These are phyloP conservation scores for Brassicogethes aeneus DNA, from an alignment of 2,888 invertebrate species.

Conservation along the genomic window DNA sequence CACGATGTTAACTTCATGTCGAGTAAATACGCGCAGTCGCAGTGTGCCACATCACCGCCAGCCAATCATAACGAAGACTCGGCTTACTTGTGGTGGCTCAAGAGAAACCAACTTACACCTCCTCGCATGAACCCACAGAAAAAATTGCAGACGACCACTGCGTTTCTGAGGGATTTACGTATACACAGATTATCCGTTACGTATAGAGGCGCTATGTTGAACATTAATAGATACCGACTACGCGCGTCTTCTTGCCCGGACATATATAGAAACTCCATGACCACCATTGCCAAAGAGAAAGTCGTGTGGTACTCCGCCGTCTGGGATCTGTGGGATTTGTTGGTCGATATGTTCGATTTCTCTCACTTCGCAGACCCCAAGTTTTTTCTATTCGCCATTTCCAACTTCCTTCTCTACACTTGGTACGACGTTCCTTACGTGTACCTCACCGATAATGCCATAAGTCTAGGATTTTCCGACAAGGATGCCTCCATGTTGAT, in stretches of 20 bases:
- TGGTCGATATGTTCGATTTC: constrained; percentile 71
- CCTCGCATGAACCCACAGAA: constrained; percentile 34
- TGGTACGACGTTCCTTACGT: constrained; percentile 94
- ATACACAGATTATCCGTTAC: constrained; percentile 72
- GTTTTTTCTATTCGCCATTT: constrained; percentile 72
- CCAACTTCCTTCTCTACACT: constrained; percentile 83
- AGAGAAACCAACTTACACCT: constrained; percentile 40
- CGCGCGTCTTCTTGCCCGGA: constrained; percentile 86
- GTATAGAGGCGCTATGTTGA: constrained; percentile 78
- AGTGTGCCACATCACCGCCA: constrained; percentile 31
- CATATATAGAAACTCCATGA: constrained; percentile 79
- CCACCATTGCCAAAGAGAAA: constrained; percentile 74
- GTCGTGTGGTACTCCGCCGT: constrained; percentile 64
- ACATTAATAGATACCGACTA: constrained; percentile 70
- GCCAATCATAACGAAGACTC: constrained; percentile 32
- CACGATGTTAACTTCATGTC: constrained; percentile 37
- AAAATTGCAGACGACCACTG: constrained; percentile 46
- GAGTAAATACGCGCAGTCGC: constrained; percentile 31
- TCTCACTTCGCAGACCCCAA: constrained; percentile 67
- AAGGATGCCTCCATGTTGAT: constrained; percentile 72
- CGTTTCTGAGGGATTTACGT: constrained; percentile 63
- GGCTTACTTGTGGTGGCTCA: constrained; percentile 49
- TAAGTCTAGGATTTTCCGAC: constrained; percentile 57
- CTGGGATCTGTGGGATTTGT: constrained; percentile 69
- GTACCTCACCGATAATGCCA: constrained; percentile 75